These are phyloP conservation scores for Phyllostomus hastatus DNA, from an alignment of 2,113 vertebrate species.

Conservation along the genomic window DNA sequence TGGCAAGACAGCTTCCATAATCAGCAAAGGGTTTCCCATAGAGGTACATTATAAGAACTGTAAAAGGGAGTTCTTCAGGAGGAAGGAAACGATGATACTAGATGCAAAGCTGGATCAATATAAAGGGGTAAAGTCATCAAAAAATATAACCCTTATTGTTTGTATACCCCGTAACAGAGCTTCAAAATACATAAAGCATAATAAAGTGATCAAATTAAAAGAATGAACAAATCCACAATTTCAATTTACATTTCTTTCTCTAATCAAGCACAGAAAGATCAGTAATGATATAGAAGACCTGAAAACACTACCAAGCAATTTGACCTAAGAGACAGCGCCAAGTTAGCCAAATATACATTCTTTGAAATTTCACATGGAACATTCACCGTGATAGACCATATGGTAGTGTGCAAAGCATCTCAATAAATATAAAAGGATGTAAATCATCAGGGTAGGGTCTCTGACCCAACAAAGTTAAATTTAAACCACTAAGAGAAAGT, in stretches of 20 bases:
- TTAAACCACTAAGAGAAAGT: not conserved
- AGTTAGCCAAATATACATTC: not conserved
- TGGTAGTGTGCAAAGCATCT: not conserved
- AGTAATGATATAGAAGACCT: not conserved
- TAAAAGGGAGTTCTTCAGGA: not conserved
- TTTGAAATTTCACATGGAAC: not conserved
- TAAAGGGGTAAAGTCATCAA: not conserved
- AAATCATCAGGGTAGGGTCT: not conserved
- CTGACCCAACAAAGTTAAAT: not conserved
- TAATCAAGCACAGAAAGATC: not conserved
- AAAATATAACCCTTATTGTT: not conserved
- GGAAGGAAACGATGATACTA: not conserved
- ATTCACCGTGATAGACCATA: not conserved
- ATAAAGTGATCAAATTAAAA: not conserved
- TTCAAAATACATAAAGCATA: not conserved
- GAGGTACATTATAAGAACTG: not conserved
- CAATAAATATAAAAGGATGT: not conserved
- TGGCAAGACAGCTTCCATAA: not conserved
- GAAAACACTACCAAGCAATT: not conserved
- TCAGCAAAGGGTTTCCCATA: not conserved
- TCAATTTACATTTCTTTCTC: not conserved
- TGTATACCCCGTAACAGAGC: not conserved
- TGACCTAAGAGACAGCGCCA: not conserved
- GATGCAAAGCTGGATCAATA: not conserved
- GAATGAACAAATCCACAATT: not conserved